phyloP scores from a whole-genome alignment of 2,113 vertebrate species.

The Rhadina sibilatrix region DNA sequence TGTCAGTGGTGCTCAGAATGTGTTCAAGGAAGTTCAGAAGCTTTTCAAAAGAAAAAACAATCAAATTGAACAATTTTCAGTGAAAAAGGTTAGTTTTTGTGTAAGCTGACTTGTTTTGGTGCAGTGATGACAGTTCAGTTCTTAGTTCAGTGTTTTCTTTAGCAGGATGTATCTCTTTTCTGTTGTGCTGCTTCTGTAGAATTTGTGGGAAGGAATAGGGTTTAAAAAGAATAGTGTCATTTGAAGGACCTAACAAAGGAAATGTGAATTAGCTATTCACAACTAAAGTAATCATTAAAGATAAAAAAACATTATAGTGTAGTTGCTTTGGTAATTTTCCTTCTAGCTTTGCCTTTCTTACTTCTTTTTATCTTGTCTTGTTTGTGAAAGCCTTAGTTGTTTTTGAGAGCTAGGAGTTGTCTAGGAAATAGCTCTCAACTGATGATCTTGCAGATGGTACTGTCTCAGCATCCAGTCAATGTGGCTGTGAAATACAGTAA shows the following conservation, averaged over 20 bases:
- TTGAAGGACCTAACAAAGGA: background rate
- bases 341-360: background rate
- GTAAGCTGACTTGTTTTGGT: background rate
- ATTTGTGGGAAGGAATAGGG: background rate
- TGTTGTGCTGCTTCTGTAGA: background rate
- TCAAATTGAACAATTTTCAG: conserved; percentile 97
- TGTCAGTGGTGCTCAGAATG: conserved; percentile 81
- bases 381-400: background rate
- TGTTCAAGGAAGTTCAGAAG: conserved; percentile 96
- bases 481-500: background rate
- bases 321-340: background rate
- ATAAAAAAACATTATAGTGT: background rate
- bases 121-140: background rate
- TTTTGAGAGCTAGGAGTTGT: background rate
- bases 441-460: background rate
- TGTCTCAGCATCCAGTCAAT: background rate
- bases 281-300: background rate
- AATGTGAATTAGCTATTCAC: background rate
- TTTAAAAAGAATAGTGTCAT: background rate
- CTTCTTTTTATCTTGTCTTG: background rate
- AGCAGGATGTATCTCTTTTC: background rate
- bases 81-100: conserved; percentile 86
- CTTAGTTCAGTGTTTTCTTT: background rate
- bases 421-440: background rate
- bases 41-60: conserved; percentile 99